A percentile compares a stretch with the other conserved stretches of the same genome.
Evolutionary conservation across 2,888 invertebrate species (phyloP).

Genomic region (Malacosoma neustria): DNA sequence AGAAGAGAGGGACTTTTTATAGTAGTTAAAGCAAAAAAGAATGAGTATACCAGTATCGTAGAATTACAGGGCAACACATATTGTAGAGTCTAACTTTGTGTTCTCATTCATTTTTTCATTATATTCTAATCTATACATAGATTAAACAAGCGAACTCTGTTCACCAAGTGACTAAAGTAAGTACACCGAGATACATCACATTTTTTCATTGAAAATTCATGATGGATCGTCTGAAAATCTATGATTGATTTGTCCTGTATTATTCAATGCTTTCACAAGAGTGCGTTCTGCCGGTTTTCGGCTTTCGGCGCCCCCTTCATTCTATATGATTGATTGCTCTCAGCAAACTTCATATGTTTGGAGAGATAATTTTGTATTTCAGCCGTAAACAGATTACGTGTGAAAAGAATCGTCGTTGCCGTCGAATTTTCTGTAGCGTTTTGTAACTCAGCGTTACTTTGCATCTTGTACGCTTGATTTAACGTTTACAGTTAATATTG

Average conservation of each 20-base stretch:
- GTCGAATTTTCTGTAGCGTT: constrained; percentile 11
- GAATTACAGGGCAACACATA: too few species aligned
- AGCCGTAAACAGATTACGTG: constrained; percentile 69
- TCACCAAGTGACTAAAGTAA: too few species aligned
- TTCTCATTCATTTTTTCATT: too few species aligned
- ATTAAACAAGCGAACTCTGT: too few species aligned
- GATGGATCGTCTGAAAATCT: constrained; percentile 71
- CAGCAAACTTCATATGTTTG: constrained; percentile 71
- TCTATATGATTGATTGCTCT: constrained; percentile 63
- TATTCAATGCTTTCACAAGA: constrained; percentile 66
- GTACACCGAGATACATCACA: constrained; percentile 19
- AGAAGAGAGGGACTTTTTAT: too few species aligned
- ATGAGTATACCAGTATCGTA: too few species aligned
- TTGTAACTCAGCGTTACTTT: constrained; percentile 47
- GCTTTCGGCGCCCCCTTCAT: constrained; percentile 59
- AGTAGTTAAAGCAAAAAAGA: too few species aligned
- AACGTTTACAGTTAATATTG: constrained; percentile 18
- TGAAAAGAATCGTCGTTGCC: constrained; percentile 54
- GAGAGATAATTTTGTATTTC: constrained; percentile 71
- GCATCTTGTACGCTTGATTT: constrained; percentile 42
- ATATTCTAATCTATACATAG: too few species aligned
- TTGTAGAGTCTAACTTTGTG: too few species aligned
- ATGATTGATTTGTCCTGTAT: constrained; percentile 73
- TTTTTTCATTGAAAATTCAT: constrained; percentile 61
- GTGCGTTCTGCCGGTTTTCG: constrained; percentile 56